phyloP scores from a whole-genome alignment of 2,113 vertebrate genomes.

The Dicaeum eximium region DNA sequence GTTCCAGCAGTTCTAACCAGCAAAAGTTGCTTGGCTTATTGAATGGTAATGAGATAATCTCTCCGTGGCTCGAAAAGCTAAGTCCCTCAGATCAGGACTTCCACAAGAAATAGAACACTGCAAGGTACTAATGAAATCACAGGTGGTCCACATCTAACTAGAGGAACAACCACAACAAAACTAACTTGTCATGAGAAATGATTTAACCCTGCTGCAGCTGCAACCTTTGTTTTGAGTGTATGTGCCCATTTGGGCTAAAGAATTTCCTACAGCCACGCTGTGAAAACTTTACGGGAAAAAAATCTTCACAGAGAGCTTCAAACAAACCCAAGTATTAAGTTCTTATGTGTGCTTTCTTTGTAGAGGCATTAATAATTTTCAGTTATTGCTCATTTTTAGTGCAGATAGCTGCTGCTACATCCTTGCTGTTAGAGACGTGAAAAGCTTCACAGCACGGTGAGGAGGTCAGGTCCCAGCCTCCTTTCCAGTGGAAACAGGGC shows the following conservation, averaged over 20 bases:
- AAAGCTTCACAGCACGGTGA: background rate
- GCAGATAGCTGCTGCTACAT: background rate
- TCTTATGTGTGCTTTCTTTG: background rate
- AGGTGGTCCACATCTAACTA: rapidly evolving
- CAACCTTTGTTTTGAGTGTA: background rate
- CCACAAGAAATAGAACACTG: background rate
- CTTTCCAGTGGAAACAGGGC: background rate
- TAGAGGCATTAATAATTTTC: background rate
- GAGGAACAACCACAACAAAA: background rate
- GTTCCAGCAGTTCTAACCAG: background rate
- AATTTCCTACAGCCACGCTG: background rate
- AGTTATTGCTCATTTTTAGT: background rate
- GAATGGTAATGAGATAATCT: background rate
- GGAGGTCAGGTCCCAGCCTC: background rate
- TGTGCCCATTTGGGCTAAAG: background rate
- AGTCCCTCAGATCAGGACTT: background rate
- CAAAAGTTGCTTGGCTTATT: background rate
- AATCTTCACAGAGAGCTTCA: background rate
- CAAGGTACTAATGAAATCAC: background rate
- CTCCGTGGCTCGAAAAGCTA: background rate
- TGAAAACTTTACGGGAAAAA: background rate
- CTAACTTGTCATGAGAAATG: background rate
- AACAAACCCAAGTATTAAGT: background rate
- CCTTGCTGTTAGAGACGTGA: background rate
- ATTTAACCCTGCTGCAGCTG: background rate